A percentile compares a stretch with the other conserved stretches of the same genome.
These are phyloP conservation scores for Agriopis marginaria DNA, from an alignment of 2,888 invertebrate species.

Conservation along the genomic window DNA sequence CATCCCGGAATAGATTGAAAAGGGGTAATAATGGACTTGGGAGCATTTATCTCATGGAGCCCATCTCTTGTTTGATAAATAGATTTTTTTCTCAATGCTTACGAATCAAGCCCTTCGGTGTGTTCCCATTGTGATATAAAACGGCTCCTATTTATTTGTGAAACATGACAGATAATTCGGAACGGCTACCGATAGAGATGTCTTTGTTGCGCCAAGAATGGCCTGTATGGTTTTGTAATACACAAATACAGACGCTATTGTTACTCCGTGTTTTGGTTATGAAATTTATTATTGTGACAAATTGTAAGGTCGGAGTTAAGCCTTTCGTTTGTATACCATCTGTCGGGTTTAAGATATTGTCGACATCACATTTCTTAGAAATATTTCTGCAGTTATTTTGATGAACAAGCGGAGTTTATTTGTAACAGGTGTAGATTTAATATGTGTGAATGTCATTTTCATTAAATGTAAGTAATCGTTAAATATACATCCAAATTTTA, in stretches of 20 bases:
- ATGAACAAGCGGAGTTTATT: constrained; percentile 47
- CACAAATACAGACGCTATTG: constrained; percentile 72
- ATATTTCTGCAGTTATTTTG: constrained; percentile 52
- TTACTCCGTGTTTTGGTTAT: constrained; percentile 79
- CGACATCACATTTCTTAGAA: constrained; percentile 61
- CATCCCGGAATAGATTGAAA: constrained; percentile 65
- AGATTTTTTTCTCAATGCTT: constrained; percentile 75
- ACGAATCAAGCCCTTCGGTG: constrained; percentile 70
- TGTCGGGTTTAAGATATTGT: constrained; percentile 60
- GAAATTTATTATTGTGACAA: constrained; percentile 82
- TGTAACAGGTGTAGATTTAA: constrained; percentile 39
- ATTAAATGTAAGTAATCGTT: neutral
- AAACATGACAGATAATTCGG: constrained; percentile 81
- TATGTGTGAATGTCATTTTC: constrained; percentile 5
- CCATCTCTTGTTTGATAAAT: constrained; percentile 82
- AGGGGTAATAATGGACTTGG: constrained; percentile 79
- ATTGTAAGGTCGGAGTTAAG: constrained; percentile 76
- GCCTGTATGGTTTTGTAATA: constrained; percentile 75
- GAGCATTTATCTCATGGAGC: constrained; percentile 73
- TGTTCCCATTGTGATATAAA: constrained; percentile 77
- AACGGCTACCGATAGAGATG: constrained; percentile 80
- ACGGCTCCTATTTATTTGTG: constrained; percentile 81
- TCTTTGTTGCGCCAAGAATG: constrained; percentile 76
- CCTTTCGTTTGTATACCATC: constrained; percentile 72
- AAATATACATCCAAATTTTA: neutral